phyloP scores from a whole-genome alignment of 1,140 invertebrate species.

The Trichomalopsis sarcophagae region DNA sequence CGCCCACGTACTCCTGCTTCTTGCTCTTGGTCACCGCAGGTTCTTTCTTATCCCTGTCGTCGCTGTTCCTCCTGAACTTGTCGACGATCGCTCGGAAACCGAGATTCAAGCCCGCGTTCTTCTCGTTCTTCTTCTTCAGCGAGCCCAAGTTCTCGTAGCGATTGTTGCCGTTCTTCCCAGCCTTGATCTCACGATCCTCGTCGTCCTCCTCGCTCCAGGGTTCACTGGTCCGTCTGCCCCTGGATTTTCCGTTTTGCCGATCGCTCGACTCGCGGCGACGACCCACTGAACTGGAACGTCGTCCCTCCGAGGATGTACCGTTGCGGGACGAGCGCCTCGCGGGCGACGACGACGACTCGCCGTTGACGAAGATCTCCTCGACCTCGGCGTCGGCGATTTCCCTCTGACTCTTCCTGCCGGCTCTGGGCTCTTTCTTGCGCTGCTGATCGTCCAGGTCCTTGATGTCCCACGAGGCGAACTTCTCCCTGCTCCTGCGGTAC shows the following conservation, averaged over 20 bases:
- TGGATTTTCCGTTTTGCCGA: conserved; percentile 48
- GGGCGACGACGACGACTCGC: conserved; percentile 4
- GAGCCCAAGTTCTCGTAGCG: conserved; percentile 21
- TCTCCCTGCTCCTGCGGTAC: conserved; percentile 43
- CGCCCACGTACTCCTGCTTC: conserved; percentile 2
- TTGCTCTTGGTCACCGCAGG: conserved; percentile 1
- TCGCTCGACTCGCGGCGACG: conserved; percentile 51
- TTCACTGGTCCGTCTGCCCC: conserved; percentile 46
- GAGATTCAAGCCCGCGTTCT: conserved; percentile 27
- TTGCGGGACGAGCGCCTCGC: conserved; percentile 48
- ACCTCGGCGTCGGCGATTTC: conserved; percentile 49
- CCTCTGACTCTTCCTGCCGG: neutral
- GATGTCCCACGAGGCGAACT: conserved; percentile 63
- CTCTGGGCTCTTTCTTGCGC: conserved; percentile 36
- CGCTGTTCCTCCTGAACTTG: conserved; percentile 37
- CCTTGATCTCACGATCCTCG: conserved; percentile 42
- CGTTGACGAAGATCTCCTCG: conserved; percentile 22
- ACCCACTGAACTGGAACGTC: conserved; percentile 48
- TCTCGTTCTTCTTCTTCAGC: conserved; percentile 48
- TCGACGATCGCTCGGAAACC: conserved; percentile 50
- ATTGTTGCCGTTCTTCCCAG: conserved; percentile 43
- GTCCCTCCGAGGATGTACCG: conserved; percentile 50
- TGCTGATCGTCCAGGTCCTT: conserved; percentile 55
- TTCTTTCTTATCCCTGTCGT: conserved; percentile 43
- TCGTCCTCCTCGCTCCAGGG: conserved; percentile 40